Base-by-base conservation (phyloP, 2,888 invertebrate genomes). In the Epinotia brunnichana region DNA sequence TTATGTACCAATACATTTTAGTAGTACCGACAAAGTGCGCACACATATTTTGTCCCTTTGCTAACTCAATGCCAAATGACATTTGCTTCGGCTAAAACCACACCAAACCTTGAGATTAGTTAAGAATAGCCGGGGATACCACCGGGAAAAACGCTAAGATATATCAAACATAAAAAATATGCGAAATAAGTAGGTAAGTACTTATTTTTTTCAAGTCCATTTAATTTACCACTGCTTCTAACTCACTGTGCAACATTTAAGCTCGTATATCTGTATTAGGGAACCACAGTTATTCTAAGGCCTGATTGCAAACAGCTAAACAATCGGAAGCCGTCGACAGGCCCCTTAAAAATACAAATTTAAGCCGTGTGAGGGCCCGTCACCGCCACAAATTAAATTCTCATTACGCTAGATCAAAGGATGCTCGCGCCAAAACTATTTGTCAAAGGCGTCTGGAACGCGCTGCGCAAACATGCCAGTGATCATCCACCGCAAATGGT, bases 361-460 rank as follows among this genome's bases (percentile, higher is more conserved):
- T 75, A 78, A 80, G 75, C 80, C 77, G 76, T 69, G 63, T 60
- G 76, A 69, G 74, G 73, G 71, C 67, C 72, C 75, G 74, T 76
- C 74, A 72, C 72, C 57, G 79, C 81, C 82, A 72, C 85, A 83
- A 78, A 80, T 83, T 79, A 81, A 78, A 81, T 81, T 81, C 81
- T 80, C 82, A 82, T 83, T 80, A 83, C 76, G 72, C 69, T 70
- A 81, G 82, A 83, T 87, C 87, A 87, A 87, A 87, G 85, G 81
- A 74, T 75, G 64, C 71, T 72, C 75, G 79, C 79, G 85, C 80
- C 81, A 80, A 79, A 84, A 81, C 81, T 82, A 81, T 83, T 83
- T 84, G 78, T 80, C 74, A 73, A 77, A 78, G 77, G 77, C 74
- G 79, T 64, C 69, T 70, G 72, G 60, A 64, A 59, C 61, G 62